These are phyloP conservation scores for Trichogramma pretiosum DNA, from an alignment of 1,140 invertebrate genomes.

Conservation along the genomic window DNA sequence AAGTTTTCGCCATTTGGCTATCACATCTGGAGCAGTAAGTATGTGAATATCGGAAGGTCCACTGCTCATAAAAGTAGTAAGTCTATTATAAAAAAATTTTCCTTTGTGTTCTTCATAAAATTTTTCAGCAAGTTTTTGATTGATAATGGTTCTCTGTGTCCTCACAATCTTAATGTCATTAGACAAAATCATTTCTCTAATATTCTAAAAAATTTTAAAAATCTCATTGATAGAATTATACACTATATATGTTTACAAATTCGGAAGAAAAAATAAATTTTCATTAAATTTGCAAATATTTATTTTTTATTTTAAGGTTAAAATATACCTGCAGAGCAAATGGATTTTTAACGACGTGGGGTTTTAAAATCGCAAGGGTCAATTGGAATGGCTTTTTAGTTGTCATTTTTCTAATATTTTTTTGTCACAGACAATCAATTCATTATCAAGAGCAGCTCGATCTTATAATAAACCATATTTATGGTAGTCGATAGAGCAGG, in stretches of 20 bases:
- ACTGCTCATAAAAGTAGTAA: slow-evolving; percentile 81
- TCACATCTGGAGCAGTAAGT: slow-evolving; percentile 65
- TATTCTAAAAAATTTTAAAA: slow-evolving; percentile 44
- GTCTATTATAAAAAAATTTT: slow-evolving; percentile 81
- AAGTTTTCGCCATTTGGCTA: slow-evolving; percentile 68
- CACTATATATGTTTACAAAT: too few species aligned
- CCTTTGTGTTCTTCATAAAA: slow-evolving; percentile 79
- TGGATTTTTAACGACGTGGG: slow-evolving; percentile 62
- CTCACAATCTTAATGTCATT: slow-evolving; percentile 69
- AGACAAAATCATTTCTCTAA: slow-evolving; percentile 58
- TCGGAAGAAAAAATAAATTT: too few species aligned
- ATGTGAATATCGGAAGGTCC: slow-evolving; percentile 73
- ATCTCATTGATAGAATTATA: too few species aligned
- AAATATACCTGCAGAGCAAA: slow-evolving; percentile 48
- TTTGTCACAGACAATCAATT: too few species aligned
- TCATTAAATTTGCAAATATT: slow-evolving; percentile 8
- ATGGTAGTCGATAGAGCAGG: too few species aligned
- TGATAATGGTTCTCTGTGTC: slow-evolving; percentile 57
- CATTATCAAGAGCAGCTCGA: too few species aligned
- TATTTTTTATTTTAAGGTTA: slow-evolving; percentile 11
- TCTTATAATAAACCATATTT: too few species aligned
- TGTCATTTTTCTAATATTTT: too few species aligned
- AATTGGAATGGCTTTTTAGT: slow-evolving; percentile 38
- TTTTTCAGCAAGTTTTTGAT: slow-evolving; percentile 53
- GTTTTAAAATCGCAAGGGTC: slow-evolving; percentile 68